Evolutionary conservation across 2,113 vertebrate species (phyloP).

Genomic region (Phasianus colchicus): DNA sequence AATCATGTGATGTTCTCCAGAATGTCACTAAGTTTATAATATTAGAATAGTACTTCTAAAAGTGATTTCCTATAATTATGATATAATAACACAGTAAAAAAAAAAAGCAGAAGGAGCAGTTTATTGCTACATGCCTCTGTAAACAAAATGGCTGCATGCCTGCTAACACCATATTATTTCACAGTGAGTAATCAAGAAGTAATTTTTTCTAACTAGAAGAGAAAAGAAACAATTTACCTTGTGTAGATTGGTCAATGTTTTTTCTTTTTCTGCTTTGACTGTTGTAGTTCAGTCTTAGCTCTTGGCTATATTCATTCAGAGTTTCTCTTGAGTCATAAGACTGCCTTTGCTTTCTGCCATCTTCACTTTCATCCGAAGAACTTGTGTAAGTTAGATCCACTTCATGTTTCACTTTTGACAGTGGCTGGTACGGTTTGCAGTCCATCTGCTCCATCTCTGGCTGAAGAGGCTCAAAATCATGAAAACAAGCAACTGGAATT

Average conservation of each 20-base stretch:
- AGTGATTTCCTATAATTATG: background rate
- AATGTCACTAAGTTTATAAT: background rate
- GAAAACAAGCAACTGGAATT: constrained; percentile 79
- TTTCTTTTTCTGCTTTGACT: constrained; percentile 90
- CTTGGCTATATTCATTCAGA: constrained; percentile 92
- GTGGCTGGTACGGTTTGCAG: constrained; percentile 96
- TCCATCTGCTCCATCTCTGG: constrained; percentile 96
- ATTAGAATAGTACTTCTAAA: background rate
- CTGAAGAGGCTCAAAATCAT: constrained; percentile 79
- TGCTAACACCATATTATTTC: background rate
- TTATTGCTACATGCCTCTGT: background rate
- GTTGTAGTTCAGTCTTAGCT: constrained; percentile 90
- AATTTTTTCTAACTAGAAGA: background rate
- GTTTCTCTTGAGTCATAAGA: constrained; percentile 95
- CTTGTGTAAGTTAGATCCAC: constrained; percentile 96
- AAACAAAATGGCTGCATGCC: background rate
- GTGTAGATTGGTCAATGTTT: constrained; percentile 85
- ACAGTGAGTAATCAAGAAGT: background rate
- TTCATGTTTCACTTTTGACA: constrained; percentile 94
- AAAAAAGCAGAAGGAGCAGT: background rate
- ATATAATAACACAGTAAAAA: background rate
- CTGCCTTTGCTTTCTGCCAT: constrained; percentile 89
- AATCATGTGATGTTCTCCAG: background rate
- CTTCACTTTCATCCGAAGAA: constrained; percentile 96
- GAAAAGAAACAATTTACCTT: constrained; percentile 83